These are phyloP conservation scores for Panurus biarmicus DNA, from an alignment of 2,113 vertebrate genomes.

Conservation along the genomic window DNA sequence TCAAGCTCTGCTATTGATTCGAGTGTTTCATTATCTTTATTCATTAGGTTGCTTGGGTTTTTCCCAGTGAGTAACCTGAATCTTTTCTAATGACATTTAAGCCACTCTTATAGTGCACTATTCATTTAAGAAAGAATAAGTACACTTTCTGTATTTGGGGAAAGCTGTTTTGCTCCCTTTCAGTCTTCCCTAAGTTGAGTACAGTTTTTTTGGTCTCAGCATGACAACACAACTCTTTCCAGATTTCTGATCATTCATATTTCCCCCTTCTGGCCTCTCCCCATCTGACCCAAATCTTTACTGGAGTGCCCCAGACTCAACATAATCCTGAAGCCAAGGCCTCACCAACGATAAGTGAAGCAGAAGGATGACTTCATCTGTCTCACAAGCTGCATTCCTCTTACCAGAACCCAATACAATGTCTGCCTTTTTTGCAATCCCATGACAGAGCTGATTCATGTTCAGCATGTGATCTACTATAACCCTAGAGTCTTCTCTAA, in stretches of 20 bases:
- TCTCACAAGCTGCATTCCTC: constrained; percentile 24
- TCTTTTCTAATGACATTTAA: background rate
- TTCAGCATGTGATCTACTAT: constrained; percentile 35
- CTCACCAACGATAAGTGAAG: background rate
- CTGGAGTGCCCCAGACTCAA: background rate
- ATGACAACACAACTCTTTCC: background rate
- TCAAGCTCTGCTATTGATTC: background rate
- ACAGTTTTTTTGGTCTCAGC: background rate
- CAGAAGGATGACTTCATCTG: constrained; percentile 50
- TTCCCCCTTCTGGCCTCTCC: background rate
- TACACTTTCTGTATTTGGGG: background rate
- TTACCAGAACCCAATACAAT: constrained; percentile 31
- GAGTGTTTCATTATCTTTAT: background rate
- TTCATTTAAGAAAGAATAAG: background rate
- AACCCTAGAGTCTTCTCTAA: constrained; percentile 19
- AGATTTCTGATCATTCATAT: background rate
- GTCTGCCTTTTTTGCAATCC: constrained; percentile 36
- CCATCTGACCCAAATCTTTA: background rate
- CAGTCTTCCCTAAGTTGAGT: background rate
- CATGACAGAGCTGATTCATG: constrained; percentile 43
- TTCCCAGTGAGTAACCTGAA: background rate
- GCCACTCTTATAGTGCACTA: background rate
- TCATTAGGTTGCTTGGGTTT: background rate
- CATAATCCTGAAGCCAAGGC: background rate
- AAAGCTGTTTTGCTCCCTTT: background rate